A percentile compares a stretch with the other conserved stretches of the same genome.
Conservation (phyloP, 2,113 vertebrate species). For the Litocranius walleri region DNA sequence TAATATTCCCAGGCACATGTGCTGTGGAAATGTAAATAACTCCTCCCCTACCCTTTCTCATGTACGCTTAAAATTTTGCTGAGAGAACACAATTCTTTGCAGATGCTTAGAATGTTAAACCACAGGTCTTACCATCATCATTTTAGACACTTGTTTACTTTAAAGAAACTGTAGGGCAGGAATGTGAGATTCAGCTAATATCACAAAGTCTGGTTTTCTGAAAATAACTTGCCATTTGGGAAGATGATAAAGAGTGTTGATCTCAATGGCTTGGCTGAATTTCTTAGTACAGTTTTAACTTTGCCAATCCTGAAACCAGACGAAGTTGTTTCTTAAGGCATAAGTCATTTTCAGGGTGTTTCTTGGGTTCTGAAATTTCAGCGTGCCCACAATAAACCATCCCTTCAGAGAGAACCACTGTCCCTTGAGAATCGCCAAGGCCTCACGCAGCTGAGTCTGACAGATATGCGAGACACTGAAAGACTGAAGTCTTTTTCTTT, state of each 20-base stretch:
- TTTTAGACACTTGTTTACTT: neutral
- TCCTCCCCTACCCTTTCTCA: neutral
- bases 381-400: slow-evolving; percentile 8
- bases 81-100: slow-evolving; percentile 44
- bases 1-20: neutral
- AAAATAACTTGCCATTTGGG: slow-evolving; percentile 72
- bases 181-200: slow-evolving; percentile 40
- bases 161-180: slow-evolving; percentile 43
- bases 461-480: slow-evolving; percentile 54
- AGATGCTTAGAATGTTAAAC: neutral
- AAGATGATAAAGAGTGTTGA: slow-evolving; percentile 61
- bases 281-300: slow-evolving; percentile 59
- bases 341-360: slow-evolving; percentile 52
- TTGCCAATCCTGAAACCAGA: slow-evolving; percentile 56
- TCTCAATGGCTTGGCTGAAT: slow-evolving; percentile 59
- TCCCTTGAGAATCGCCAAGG: slow-evolving; percentile 42
- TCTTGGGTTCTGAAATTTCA: slow-evolving; percentile 63
- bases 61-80: slow-evolving; percentile 9
- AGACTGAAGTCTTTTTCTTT: slow-evolving; percentile 60
- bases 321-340: slow-evolving; percentile 54
- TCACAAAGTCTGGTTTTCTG: slow-evolving; percentile 45
- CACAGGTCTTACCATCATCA: slow-evolving; percentile 21
- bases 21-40: slow-evolving; percentile 8
- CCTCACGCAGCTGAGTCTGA: slow-evolving; percentile 39
- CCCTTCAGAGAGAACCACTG: slow-evolving; percentile 54